Base-by-base conservation (phyloP, 2,113 vertebrate genomes). In the Laticauda colubrina region DNA sequence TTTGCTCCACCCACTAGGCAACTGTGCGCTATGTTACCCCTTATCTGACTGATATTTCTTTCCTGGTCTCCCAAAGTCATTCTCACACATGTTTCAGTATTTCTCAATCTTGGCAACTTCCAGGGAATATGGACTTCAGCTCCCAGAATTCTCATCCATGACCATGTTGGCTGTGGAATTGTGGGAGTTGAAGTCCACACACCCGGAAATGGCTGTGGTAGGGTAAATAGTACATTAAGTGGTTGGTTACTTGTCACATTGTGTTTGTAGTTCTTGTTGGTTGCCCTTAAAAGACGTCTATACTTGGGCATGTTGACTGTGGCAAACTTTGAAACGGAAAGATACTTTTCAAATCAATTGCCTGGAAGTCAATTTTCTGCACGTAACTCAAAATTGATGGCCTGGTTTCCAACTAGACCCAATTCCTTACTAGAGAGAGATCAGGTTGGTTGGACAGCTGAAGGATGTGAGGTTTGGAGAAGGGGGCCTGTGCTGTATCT, bases 401-500 rank as follows among this genome's bases (percentile, higher is more conserved):
- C 69, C 15, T 59, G 29, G 24, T 59, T 81, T 18, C 90, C 10
- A 29, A 8, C 29, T 69, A 18, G 57, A 24, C 2, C 24, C 64
- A 61, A 29, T 43, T n/a, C 15, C 20, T 34, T 29, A 43, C 26
- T 64, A 64, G 59, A 61, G 26, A 61, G 26, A 61, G 4, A 61
- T 34, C n/a, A n/a, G 11, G 18, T 51, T 9, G 29, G 5, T 20
- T 7, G 15, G 26, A 29, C 1, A 29, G 39, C 26, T 69, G 69
- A 15, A 88, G 34, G 59, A 24, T 23, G 34, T 12, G 24, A 3
- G 69, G n/a, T 64, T 85, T 45, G 55, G 29, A 23, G 57, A 12
- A 26, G 0, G 0, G 0, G 85, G 4, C 43, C 2, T 0, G 3
- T 24, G 0, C 88, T 91, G 85, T 48, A 3, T 53, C 86, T 53